Evolutionary conservation across 2,113 vertebrate species (phyloP), one percentile per base, ranked within the genome.

Genomic region (Pelmatolapia mariae): DNA sequence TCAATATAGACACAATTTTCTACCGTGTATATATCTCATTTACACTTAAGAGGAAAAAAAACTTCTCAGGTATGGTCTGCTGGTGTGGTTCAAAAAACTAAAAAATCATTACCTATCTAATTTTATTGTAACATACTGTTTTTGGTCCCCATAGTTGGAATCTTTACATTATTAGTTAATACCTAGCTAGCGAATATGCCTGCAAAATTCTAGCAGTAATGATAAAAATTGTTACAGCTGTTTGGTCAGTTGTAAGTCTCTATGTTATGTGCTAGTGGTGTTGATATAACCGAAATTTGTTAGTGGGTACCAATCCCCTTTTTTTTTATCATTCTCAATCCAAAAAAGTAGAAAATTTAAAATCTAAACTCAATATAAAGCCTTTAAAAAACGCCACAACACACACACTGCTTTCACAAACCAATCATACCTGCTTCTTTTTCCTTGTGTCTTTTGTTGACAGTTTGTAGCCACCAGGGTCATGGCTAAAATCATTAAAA

Each of bases 91-190:
- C 10, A n/a, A 50, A 47, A 50, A 50, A n/a, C 26, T 8, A 31
- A 22, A 22, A 31, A 73, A 45, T 45, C 5, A 76, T 76, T 11
- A 76, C 45, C 18, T 26, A n/a, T 82, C 71, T 47, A 53, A 63
- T 86, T 81, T n/a, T 16, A 86, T 63, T 19, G 18, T 81, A 84
- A 86, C 8, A 59, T 47, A 31, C 24, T 33, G 45, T 73, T 88
- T 92, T 92, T 86, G 86, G 87, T 83, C 87, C 81, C 56, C 24
- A 73, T 22, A 68, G 52, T 66, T 84, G 83, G 63, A 87, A 81
- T 84, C 10, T 52, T 66, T 61, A 13, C 10, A 78, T 50, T 78
- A 78, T 47, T 38, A 84, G 45, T 18, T 73, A 53, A 29, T 31
- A n/a, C 24, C 71, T 59, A 54, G 19, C 18, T 53, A 54, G 12